phyloP scores from a whole-genome alignment of 1,140 invertebrate genomes.

The Phortica variegata region DNA sequence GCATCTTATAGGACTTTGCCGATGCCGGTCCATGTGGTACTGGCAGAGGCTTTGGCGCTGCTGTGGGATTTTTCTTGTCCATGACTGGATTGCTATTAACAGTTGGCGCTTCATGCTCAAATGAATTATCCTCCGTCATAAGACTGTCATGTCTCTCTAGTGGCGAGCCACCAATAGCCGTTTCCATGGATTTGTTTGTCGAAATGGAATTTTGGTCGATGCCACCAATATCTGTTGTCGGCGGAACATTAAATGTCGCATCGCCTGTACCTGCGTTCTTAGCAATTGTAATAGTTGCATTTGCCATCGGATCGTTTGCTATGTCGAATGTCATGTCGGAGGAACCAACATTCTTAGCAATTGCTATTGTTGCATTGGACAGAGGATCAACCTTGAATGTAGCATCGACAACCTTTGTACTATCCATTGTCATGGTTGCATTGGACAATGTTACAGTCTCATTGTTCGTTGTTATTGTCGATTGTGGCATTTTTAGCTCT shows the following conservation, averaged over 20 bases:
- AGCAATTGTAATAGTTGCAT: slow-evolving; percentile 12
- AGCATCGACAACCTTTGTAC: no score
- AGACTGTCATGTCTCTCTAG: slow-evolving; percentile 27
- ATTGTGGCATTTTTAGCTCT: no score
- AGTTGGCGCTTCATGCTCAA: slow-evolving; percentile 14
- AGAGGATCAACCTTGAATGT: slow-evolving; percentile 4
- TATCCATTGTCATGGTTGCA: slow-evolving; percentile 15
- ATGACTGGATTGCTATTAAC: not conserved
- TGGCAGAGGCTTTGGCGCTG: slow-evolving; percentile 2
- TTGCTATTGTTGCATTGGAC: no score
- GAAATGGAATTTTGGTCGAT: slow-evolving; percentile 7
- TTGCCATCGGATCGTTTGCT: no score
- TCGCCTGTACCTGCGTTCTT: slow-evolving; percentile 17
- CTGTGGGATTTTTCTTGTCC: not conserved
- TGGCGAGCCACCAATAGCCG: slow-evolving; percentile 23
- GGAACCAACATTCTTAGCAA: no score
- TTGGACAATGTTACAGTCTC: slow-evolving; percentile 13
- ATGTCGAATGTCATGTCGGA: no score
- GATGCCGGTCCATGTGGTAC: slow-evolving; percentile 11
- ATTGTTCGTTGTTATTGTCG: no score
- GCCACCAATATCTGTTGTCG: not conserved
- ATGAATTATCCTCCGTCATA: slow-evolving; percentile 48
- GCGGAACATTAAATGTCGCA: slow-evolving; percentile 24
- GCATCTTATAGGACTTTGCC: slow-evolving; percentile 37
- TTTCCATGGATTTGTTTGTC: slow-evolving; percentile 24